A percentile compares a stretch with the other conserved stretches of the same genome.
These are phyloP conservation scores for Aradus depressus DNA, from an alignment of 2,888 invertebrate species.

Conservation along the genomic window DNA sequence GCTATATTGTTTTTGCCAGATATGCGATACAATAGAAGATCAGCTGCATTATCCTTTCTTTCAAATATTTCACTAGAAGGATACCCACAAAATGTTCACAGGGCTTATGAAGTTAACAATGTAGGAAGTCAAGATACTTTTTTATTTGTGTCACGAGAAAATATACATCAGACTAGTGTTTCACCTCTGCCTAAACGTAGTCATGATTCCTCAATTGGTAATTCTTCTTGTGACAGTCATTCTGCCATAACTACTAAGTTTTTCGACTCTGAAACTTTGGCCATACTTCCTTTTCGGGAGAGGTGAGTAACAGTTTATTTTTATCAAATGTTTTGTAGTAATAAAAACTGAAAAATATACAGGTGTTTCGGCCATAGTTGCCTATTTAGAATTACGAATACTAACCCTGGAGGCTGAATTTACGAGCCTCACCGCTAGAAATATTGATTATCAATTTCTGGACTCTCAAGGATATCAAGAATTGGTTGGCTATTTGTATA, in stretches of 20 bases:
- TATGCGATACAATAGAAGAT: slow-evolving; percentile 45
- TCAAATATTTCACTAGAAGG: slow-evolving; percentile 93
- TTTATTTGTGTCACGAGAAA: not conserved
- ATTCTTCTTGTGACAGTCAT: slow-evolving; percentile 23
- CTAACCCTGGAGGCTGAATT: too few relatives aligned
- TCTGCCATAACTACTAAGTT: slow-evolving; percentile 17
- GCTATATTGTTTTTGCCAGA: too few relatives aligned
- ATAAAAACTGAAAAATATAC: not conserved
- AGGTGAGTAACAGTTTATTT: slow-evolving; percentile 40
- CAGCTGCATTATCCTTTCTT: slow-evolving; percentile 87
- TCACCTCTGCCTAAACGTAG: slow-evolving; percentile 20
- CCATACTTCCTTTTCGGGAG: slow-evolving; percentile 42
- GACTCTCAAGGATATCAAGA: too few relatives aligned
- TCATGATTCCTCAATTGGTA: slow-evolving; percentile 18
- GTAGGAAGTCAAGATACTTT: slow-evolving; percentile 3
- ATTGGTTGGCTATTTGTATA: too few relatives aligned
- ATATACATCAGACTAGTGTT: slow-evolving; percentile 7
- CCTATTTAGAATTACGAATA: too few relatives aligned
- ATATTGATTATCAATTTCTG: too few relatives aligned
- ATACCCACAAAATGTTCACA: slow-evolving; percentile 33
- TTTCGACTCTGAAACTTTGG: slow-evolving; percentile 20
- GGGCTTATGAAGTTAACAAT: not conserved
- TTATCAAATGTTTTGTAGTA: not conserved
- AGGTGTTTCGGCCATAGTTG: too few relatives aligned
- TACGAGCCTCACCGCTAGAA: too few relatives aligned